Base-by-base conservation (phyloP, 2,888 invertebrate species). In the Drosophila bunnanda region DNA sequence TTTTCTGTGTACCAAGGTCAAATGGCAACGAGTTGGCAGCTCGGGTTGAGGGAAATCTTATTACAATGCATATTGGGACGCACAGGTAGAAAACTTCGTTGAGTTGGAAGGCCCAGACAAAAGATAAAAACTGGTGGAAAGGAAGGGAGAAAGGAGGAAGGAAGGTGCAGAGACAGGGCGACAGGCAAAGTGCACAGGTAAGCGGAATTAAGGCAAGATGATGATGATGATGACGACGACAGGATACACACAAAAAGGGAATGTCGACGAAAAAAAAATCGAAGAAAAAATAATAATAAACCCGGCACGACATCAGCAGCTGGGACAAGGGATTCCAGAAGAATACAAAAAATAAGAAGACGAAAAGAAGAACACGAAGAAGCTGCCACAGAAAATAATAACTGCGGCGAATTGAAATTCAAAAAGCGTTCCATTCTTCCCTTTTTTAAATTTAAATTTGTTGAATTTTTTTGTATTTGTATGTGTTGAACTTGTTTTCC, bases 131-230 rank as follows among this genome's bases (percentile, higher is more conserved):
- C 10, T 6, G 13, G 22, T 3, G 22, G n/a, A n/a, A 34, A 10
- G 15, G 22, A 17, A 20, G 22, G 36, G 25, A 34, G 12, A 34
- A 56, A 38, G 12, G 48, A 13, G 54, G 46, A 62, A 22, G 13
- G 22, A 36, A 25, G 25, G n/a, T n/a, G n/a, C n/a, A 25, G 25
- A 25, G 36, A 41, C 13, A 22, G 30, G 25, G 50, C 38, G 61
- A 77, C 62, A 46, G 46, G 67, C 78, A 75, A 71, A 82, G 62
- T 73, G 66, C 62, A 86, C 89, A 84, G 89, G 88, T 87, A 84
- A 77, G 52, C 70, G 67, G 73, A 75, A 77, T 77, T 46, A 55
- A 54, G 54, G 76, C 56, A 59, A 64, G 68, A 53, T 66, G 55
- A 66, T 74, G 77, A 66, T 74, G 77, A 71, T 62, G 58, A 65